Evolutionary conservation across 64 coral and sea anemone species (phyloP).

Genomic region (Stichodactyla mertensii): DNA sequence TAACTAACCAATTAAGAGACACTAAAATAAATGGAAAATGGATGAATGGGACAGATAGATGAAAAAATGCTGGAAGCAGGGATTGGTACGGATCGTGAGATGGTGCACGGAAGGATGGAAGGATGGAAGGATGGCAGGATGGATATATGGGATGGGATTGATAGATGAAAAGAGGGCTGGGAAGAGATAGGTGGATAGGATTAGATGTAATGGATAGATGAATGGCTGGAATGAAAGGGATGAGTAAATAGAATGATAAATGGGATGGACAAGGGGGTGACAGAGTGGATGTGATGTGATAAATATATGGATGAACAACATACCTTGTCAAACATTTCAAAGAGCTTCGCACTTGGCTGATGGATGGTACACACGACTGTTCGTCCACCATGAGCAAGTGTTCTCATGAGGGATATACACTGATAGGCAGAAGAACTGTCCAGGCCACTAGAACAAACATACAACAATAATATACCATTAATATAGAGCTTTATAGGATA

Average conservation of each 20-base stretch:
- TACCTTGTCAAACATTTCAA: conserved; percentile 99
- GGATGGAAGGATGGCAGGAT: not conserved
- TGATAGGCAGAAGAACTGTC: conserved; percentile 93
- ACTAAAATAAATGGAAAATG: not conserved
- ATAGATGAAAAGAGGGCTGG: too few relatives aligned
- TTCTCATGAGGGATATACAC: conserved; percentile 85
- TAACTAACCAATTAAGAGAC: not conserved
- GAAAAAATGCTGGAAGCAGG: too few relatives aligned
- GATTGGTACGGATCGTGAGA: too few relatives aligned
- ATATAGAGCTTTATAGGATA: not conserved
- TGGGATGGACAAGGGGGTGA: not conserved
- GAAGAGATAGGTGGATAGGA: too few relatives aligned
- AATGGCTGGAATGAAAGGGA: not conserved
- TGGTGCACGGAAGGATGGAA: too few relatives aligned
- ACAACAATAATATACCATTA: not conserved
- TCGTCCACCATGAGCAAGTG: conserved; percentile 84
- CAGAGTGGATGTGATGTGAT: not conserved
- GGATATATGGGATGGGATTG: too few relatives aligned
- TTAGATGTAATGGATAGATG: not conserved
- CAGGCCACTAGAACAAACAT: conserved; percentile 58
- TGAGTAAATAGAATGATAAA: not conserved
- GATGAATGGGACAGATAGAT: not conserved
- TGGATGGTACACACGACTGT: conserved; percentile 98
- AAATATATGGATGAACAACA: not conserved
- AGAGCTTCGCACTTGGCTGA: conserved; percentile 96